Evolutionary conservation across 2,888 invertebrate species (phyloP).

Genomic region (Hesperia comma): DNA sequence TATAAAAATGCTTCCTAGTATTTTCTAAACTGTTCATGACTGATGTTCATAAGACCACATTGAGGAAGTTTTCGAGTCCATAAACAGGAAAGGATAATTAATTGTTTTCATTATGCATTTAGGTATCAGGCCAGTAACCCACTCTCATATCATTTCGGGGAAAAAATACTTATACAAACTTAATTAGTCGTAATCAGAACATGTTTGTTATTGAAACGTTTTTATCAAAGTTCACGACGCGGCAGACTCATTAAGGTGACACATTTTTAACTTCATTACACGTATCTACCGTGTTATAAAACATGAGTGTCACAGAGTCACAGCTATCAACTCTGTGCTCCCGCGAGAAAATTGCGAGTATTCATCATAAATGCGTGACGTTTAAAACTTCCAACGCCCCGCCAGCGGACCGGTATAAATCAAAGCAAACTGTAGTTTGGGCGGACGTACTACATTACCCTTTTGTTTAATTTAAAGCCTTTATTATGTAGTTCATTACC

Average conservation of each 20-base stretch:
- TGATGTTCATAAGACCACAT: no score
- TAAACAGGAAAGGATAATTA: no score
- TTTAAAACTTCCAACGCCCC: constrained; percentile 73
- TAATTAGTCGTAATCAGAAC: neutral
- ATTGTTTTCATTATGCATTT: no score
- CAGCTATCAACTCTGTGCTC: constrained; percentile 65
- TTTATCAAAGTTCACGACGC: neutral
- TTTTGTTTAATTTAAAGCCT: constrained; percentile 46
- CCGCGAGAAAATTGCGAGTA: constrained; percentile 79
- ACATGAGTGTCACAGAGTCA: constrained; percentile 52
- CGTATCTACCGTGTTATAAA: constrained; percentile 48
- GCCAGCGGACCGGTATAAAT: constrained; percentile 69
- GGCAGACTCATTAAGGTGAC: constrained; percentile 22
- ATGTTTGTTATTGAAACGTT: constrained; percentile 1
- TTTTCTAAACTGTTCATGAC: no score
- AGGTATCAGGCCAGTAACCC: no score
- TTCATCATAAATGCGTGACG: constrained; percentile 81
- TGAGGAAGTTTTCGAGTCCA: no score
- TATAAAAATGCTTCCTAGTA: no score
- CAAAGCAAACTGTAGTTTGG: constrained; percentile 73
- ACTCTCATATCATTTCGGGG: no score
- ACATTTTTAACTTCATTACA: constrained; percentile 41
- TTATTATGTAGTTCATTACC: constrained; percentile 29
- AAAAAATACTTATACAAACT: neutral
- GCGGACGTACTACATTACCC: constrained; percentile 54